Conservation (phyloP, 2,797 vertebrate species). For the Rachycentron canadum region DNA sequence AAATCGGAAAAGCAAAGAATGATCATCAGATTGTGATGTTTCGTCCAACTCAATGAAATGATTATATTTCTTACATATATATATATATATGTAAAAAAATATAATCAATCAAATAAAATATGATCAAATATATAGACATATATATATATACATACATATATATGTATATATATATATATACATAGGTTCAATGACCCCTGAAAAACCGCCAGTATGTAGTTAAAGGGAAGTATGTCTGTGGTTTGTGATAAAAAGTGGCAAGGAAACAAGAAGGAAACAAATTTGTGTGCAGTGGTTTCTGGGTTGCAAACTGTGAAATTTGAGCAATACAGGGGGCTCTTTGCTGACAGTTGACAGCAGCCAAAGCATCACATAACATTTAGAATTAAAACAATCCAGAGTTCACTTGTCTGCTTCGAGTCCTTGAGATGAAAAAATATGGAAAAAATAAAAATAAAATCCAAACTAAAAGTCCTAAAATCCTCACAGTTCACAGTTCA, state of each 20-base stretch:
- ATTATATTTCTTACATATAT: too few species aligned
- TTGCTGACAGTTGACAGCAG: constrained; percentile 1
- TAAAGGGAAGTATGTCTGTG: not conserved
- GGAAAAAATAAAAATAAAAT: constrained; percentile 9
- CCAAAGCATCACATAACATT: constrained; percentile 14
- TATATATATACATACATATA: too few species aligned
- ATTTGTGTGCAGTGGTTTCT: not conserved
- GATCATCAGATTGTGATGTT: constrained; percentile 23
- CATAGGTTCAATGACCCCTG: not conserved
- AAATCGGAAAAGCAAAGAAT: constrained; percentile 32
- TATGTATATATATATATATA: too few species aligned
- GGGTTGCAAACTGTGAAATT: not conserved
- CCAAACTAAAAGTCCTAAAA: constrained; percentile 31
- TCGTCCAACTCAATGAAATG: constrained; percentile 12
- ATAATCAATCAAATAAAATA: too few species aligned
- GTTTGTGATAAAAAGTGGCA: constrained; percentile 12
- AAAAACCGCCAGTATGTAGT: not conserved
- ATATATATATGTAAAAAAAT: too few species aligned
- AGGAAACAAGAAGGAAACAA: not conserved
- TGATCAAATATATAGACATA: too few species aligned
- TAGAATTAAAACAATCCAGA: constrained; percentile 17
- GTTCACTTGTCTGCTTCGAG: constrained; percentile 38
- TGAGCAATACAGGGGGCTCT: not conserved
- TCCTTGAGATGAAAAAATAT: constrained; percentile 57
- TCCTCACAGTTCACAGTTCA: constrained; percentile 52